Base-by-base conservation (phyloP, 1,140 invertebrate genomes). In the Maconellicoccus hirsutus region DNA sequence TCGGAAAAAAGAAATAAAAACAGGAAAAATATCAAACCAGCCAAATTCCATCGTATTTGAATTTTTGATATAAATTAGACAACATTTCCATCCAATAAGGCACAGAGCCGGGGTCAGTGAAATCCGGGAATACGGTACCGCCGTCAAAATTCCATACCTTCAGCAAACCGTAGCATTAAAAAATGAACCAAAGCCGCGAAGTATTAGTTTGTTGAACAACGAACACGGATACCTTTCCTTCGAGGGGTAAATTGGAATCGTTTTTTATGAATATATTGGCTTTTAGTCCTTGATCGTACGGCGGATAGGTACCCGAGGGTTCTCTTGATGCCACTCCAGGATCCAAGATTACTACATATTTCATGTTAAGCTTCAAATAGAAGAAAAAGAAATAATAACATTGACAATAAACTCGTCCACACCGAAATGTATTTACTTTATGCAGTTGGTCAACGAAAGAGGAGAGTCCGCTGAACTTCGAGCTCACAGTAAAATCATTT, bases 401-500 rank as follows among this genome's bases (percentile, higher is more conserved):
- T 52, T 3, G 21, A 19, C 23, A 16, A 19, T 22, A 1, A 63
- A 69, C 16, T 29, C 52, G 70, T 27, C 70, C 33, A 63, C 38
- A 70, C 7, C 7, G 38, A 59, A 59, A 59, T 26, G 70, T 75
- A 61, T 52, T 76, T 76, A 82, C 81, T 63, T 80, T 74, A 75
- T 93, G 89, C 38, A 96, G 75, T 66, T 87, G 79, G 22, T 88
- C 77, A 0, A 94, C 85, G 76, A 93, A 94, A 52, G 86, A 77
- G 0, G 89, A 86, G 19, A 94, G 79, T 29, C 84, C 86, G 63
- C 81, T 82, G 76, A 86, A 94, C 0, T 80, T 76, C 21, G 81
- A 78, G 77, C 93, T 86, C 73, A 89, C 86, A 0, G 92, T 94
- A 77, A 96, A 96, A 80, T 93, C 92, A 77, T 91, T 93, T 70